These are phyloP conservation scores for Clarias magur DNA, from an alignment of 2,113 vertebrate species.

Conservation along the genomic window DNA sequence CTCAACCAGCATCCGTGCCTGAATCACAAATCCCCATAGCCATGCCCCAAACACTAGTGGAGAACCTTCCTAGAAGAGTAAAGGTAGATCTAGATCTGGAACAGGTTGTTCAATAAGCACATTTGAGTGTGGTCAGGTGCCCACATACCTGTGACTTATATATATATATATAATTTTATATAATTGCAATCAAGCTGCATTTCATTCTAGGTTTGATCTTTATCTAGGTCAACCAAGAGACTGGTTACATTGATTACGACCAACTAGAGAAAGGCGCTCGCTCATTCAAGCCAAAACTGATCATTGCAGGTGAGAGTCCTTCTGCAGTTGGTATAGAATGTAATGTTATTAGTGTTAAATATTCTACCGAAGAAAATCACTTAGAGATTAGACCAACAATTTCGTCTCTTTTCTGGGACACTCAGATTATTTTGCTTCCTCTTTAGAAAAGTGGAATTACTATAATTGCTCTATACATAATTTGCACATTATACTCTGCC, in stretches of 20 bases:
- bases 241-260: slow-evolving; percentile 90
- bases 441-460: too few relatives aligned
- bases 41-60: not conserved
- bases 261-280: slow-evolving; percentile 83
- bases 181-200: too few relatives aligned
- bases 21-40: not conserved
- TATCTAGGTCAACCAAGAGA: slow-evolving; percentile 85
- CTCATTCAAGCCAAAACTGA: slow-evolving; percentile 91
- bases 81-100: not conserved
- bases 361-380: not conserved
- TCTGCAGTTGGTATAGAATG: too few relatives aligned
- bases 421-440: not conserved
- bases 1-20: too few relatives aligned
- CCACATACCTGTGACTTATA: not conserved
- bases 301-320: slow-evolving; percentile 82
- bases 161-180: not conserved
- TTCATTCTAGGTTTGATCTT: not conserved
- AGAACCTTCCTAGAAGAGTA: not conserved
- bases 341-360: not conserved
- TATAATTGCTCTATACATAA: not conserved
- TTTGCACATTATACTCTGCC: not conserved
- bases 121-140: not conserved
- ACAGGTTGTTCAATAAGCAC: not conserved
- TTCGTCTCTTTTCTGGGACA: not conserved
- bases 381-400: not conserved